Evolutionary conservation across 2,113 vertebrate genomes (phyloP).

Genomic region (Puntigrus tetrazona): DNA sequence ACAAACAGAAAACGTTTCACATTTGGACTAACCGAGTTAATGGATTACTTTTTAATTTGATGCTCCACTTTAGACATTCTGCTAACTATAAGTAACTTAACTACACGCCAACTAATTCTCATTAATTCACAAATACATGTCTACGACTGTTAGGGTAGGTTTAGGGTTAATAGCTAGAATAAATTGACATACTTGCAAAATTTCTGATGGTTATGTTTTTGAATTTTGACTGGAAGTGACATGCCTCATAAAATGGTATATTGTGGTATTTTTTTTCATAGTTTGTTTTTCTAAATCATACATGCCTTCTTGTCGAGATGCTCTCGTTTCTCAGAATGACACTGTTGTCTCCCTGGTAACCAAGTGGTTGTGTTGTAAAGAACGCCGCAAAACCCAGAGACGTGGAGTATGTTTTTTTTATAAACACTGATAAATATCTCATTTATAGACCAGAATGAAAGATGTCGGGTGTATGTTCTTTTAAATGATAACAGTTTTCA

Average conservation of each 20-base stretch:
- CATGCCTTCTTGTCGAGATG: not conserved
- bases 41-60: too few species aligned
- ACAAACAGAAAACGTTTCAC: not conserved
- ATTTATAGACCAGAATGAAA: not conserved
- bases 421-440: not conserved
- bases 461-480: not conserved
- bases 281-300: not conserved
- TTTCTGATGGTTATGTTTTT: too few species aligned
- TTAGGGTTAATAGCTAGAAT: too few species aligned
- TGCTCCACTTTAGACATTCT: too few species aligned
- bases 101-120: too few species aligned
- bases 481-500: not conserved
- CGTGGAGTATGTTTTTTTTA: not conserved
- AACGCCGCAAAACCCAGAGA: not conserved
- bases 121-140: too few species aligned
- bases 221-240: not conserved
- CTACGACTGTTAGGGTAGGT: too few species aligned
- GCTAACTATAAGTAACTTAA: too few species aligned
- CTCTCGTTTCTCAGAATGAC: not conserved
- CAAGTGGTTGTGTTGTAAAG: not conserved
- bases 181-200: too few species aligned
- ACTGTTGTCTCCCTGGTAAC: not conserved
- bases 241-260: not conserved
- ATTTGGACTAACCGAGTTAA: too few species aligned
- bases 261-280: too few species aligned